Evolutionary conservation across 2,113 vertebrate genomes (phyloP), one percentile per base, ranked within the genome.

Genomic region (Glareola pratincola): DNA sequence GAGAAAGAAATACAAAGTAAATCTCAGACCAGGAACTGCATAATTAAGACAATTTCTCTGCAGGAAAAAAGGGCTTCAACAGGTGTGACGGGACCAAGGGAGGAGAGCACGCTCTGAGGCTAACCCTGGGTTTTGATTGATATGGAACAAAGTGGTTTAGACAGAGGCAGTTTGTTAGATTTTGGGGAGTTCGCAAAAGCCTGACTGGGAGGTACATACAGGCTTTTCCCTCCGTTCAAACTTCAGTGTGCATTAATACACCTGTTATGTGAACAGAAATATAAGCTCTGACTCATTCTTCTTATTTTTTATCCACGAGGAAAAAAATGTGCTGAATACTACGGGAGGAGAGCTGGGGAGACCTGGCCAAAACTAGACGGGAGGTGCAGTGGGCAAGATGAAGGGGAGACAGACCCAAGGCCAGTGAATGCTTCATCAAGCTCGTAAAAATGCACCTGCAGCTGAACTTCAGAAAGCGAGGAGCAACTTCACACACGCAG

Each of bases 401-500:
- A 11, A 45, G 27, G 6, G 21, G 47, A 60, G 18, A 45, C 22
- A 72, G 12, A 54, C 14, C 18, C 30, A n/a, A 72, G 59, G 11
- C 8, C 64, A 36, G 24, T 5, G 29, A 92, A 47, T 4, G 1
- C 9, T 45, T 41, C 7, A 22, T 47, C 41, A 67, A 67, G 16
- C 53, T 50, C 32, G 7, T 17, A 48, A 88, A 88, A 83, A 76
- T 4, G 19, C 5, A 7, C 13, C 37, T 47, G 6, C 20, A 71
- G 51, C 14, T 18, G 53, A 48, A 80, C 6, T 63, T 22, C 72
- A 59, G 45, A 91, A 91, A 74, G 19, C 6, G 74, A 5, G 6
- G 9, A 93, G 6, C 20, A 72, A 6, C 9, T 72, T 73, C 5
- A 36, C 3, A 1, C n/a, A 4, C 2, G 5, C 2, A 7, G 26